These are phyloP conservation scores for Hormiphora californensis DNA, from an alignment of 37 sponge, comb jelly and placozoan genomes.

Conservation along the genomic window DNA sequence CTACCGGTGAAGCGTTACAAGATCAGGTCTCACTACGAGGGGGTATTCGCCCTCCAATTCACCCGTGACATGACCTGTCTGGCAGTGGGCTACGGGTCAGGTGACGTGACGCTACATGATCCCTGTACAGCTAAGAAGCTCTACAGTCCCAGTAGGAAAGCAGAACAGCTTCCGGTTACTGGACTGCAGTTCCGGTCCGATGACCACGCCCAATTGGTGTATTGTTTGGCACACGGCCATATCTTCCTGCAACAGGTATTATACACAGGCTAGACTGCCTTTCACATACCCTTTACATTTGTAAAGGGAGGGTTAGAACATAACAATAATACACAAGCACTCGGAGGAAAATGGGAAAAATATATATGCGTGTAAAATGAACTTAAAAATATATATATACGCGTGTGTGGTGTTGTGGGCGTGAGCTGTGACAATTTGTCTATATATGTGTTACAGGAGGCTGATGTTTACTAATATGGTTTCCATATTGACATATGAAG, in stretches of 20 bases:
- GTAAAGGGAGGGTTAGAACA: too few relatives aligned
- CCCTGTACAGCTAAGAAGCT: neutral
- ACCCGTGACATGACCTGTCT: neutral
- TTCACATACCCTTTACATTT: too few relatives aligned
- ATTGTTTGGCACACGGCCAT: neutral
- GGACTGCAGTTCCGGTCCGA: neutral
- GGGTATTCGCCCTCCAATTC: conserved; percentile 7
- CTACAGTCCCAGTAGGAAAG: conserved; percentile 18
- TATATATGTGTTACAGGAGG: too few relatives aligned
- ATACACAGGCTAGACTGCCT: too few relatives aligned
- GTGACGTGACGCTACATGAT: conserved; percentile 14
- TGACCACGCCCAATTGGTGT: neutral
- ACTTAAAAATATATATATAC: too few relatives aligned
- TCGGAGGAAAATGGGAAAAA: too few relatives aligned
- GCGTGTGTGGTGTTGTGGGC: too few relatives aligned
- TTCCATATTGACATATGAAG: too few relatives aligned
- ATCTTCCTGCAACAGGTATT: conserved; percentile 17
- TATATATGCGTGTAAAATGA: too few relatives aligned
- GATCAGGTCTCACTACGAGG: conserved; percentile 12
- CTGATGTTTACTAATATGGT: too few relatives aligned
- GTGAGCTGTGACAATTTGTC: too few relatives aligned
- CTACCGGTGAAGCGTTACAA: conserved; percentile 24
- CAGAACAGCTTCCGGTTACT: neutral
- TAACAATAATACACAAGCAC: too few relatives aligned
- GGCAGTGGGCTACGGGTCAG: conserved; percentile 37